Conservation (phyloP, 2,888 invertebrate genomes). For the Oligia strigilis region DNA sequence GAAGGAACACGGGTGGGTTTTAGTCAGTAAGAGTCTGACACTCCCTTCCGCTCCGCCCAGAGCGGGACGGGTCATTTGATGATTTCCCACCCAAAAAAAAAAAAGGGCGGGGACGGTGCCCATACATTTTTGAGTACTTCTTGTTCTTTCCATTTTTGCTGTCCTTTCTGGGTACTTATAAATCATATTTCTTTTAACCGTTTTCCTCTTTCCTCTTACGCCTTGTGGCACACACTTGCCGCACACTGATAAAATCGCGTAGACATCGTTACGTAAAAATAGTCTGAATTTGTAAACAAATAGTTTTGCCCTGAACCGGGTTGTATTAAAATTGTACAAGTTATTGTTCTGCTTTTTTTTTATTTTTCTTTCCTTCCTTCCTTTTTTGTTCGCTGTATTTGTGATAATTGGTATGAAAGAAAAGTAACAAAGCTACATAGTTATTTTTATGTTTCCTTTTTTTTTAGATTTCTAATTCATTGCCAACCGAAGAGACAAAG, state of each 20-base stretch:
- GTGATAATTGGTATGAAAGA: background rate
- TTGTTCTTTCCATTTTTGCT: background rate
- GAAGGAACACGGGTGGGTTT: too few relatives aligned
- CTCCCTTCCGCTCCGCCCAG: too few relatives aligned
- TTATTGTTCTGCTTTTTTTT: constrained; percentile 17
- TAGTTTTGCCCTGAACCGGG: constrained; percentile 3
- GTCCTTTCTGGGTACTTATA: background rate
- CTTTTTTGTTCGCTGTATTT: background rate
- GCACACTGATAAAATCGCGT: constrained; percentile 51
- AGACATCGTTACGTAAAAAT: constrained; percentile 42
- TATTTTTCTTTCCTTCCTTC: background rate
- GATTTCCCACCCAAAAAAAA: too few relatives aligned
- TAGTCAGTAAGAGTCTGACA: too few relatives aligned
- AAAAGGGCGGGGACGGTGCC: too few relatives aligned
- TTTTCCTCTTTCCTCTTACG: background rate
- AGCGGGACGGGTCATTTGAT: too few relatives aligned
- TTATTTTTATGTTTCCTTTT: background rate
- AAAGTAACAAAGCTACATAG: background rate
- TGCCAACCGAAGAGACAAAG: background rate
- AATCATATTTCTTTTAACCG: background rate
- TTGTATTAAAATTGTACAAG: constrained; percentile 15
- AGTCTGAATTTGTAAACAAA: constrained; percentile 42
- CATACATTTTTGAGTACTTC: too few relatives aligned
- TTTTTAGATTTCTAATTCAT: background rate
- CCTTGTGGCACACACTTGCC: constrained; percentile 6